Conservation (phyloP, 2,113 vertebrate species). For the Aegithalos caudatus region DNA sequence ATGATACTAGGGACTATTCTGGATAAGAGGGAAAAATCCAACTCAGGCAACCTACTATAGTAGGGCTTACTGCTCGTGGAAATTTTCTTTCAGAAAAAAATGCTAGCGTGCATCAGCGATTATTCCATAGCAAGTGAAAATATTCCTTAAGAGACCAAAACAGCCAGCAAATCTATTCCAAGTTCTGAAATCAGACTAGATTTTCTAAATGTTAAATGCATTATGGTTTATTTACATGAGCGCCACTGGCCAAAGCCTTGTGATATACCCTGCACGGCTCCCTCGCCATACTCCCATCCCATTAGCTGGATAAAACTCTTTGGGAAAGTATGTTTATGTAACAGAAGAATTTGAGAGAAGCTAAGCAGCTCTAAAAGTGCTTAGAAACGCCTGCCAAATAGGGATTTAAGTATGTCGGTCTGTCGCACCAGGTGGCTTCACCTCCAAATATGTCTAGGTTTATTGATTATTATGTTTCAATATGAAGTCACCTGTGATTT, state of each 20-base stretch:
- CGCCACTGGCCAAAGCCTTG: neutral
- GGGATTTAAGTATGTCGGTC: constrained; percentile 37
- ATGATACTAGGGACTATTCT: neutral
- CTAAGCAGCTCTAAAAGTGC: constrained; percentile 58
- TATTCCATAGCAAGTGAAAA: neutral
- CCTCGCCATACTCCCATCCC: neutral
- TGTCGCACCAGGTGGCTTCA: neutral
- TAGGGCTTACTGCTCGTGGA: neutral
- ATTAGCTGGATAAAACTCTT: constrained; percentile 39
- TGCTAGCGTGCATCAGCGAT: neutral
- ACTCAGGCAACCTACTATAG: neutral
- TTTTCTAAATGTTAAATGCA: neutral
- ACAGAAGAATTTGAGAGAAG: constrained; percentile 45
- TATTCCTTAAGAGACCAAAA: neutral
- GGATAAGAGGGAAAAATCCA: neutral
- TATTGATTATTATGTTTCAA: neutral
- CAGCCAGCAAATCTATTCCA: neutral
- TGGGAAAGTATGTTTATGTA: constrained; percentile 44
- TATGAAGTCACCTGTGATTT: neutral
- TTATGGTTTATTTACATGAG: neutral
- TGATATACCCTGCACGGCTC: neutral
- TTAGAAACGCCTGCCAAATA: constrained; percentile 34
- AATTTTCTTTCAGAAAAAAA: neutral
- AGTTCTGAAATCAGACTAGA: neutral
- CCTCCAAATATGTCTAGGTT: neutral